phyloP scores from a whole-genome alignment of 2,797 vertebrate species.

The Alectoris magna region DNA sequence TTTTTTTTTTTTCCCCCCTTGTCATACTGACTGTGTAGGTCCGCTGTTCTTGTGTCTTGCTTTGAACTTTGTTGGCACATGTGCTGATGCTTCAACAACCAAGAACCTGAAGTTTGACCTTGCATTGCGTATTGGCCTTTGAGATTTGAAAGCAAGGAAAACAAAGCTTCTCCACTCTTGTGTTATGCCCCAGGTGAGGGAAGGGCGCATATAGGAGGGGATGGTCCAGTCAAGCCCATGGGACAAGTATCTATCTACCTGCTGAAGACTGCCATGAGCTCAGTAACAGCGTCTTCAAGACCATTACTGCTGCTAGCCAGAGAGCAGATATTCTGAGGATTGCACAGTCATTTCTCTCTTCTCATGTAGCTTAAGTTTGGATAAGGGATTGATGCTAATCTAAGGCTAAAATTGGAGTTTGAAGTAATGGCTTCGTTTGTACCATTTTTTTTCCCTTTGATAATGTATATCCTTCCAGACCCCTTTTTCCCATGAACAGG shows the following conservation, averaged over 20 bases:
- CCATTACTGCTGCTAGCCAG: background rate
- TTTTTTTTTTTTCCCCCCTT: background rate
- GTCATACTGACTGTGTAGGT: background rate
- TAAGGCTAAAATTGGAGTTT: background rate
- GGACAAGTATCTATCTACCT: accelerated
- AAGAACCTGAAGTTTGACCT: background rate
- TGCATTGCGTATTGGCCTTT: background rate
- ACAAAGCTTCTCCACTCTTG: background rate
- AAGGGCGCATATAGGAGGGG: background rate
- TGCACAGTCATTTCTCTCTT: background rate
- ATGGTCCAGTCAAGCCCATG: background rate
- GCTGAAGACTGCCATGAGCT: background rate
- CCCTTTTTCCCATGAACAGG: background rate
- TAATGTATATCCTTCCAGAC: background rate
- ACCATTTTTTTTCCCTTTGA: background rate
- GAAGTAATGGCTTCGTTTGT: background rate
- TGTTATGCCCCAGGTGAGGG: accelerated
- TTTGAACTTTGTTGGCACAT: background rate
- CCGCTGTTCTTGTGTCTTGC: background rate
- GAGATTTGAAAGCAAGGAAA: background rate
- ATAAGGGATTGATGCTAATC: background rate
- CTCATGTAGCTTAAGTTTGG: background rate
- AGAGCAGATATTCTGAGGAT: background rate
- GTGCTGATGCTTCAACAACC: background rate
- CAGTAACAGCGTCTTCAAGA: background rate